Percentiles rank a stretch among this genome's conserved stretches.
Conservation (phyloP, 2,888 invertebrate species). For the Ichneumoninae sp. region DNA sequence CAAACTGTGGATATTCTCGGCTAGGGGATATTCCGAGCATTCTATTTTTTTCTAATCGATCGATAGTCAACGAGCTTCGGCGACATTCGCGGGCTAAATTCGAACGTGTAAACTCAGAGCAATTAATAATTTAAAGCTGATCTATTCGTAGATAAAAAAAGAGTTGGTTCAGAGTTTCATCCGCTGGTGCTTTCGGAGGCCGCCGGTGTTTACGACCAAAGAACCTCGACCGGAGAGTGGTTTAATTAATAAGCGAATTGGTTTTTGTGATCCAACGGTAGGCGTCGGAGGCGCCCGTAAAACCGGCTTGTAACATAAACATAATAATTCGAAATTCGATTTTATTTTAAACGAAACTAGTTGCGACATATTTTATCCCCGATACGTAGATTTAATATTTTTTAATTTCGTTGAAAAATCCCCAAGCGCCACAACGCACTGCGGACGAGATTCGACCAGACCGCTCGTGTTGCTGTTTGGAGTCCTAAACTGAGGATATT, state of each 20-base stretch:
- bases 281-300: slow-evolving; percentile 33
- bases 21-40: not conserved
- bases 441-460: too few relatives aligned
- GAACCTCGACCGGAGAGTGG: not conserved
- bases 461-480: too few relatives aligned
- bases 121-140: not conserved
- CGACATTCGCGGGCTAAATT: not conserved
- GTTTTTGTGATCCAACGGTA: slow-evolving; percentile 9
- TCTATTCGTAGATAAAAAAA: not conserved
- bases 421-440: too few relatives aligned
- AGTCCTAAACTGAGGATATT: not conserved
- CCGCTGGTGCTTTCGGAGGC: not conserved
- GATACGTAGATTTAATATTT: too few relatives aligned
- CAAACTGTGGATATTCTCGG: not conserved
- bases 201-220: not conserved
- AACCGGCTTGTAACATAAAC: slow-evolving; percentile 47
- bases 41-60: not conserved
- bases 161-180: not conserved
- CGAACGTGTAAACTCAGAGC: not conserved
- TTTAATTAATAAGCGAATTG: slow-evolving; percentile 38
- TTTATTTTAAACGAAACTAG: too few relatives aligned
- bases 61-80: not conserved
- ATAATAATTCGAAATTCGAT: slow-evolving; percentile 1
- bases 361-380: too few relatives aligned
- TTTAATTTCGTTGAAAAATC: too few relatives aligned